Evolutionary conservation across 2,113 vertebrate species (phyloP), one percentile per base, ranked within the genome.

Genomic region (Tychaedon coryphoeus): DNA sequence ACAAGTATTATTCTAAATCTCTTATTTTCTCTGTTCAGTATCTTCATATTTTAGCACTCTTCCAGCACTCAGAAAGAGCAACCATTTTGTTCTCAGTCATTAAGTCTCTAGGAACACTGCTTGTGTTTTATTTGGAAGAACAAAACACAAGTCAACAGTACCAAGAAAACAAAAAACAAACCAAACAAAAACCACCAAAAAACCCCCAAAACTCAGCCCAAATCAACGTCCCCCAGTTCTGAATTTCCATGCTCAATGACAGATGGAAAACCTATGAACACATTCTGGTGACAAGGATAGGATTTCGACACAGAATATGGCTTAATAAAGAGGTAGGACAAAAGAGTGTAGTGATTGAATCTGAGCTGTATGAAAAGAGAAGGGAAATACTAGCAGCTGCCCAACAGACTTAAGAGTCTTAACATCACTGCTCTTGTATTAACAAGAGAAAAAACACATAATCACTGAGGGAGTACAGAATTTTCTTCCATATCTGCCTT

Each of bases 211-310:
- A 24, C 8, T 28, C 33, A 43, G 31, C 2, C 3, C 72, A 65
- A 78, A 20, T 34, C 20, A 33, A 33, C 4, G 1, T 0, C 14
- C 5, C 5, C 3, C 2, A 33, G 2, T 50, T 89, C 42, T n/a
- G 38, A 54, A 67, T 72, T 47, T 84, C 22, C 17, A 9, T 3
- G 29, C 17, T 80, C 6, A 9, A 22, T 36, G 29, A 29, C 25
- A 73, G 61, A 29, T 7, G 7, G n/a, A 70, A 91, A 77, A 42
- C 15, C 10, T 56, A 3, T 29, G 29, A 67, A 58, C 2, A n/a
- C 5, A 15, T 28, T 58, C 53, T 43, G 31, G 18, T 57, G 36
- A 34, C 16, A 76, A 43, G 29, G 7, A 34, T 0, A 62, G 29
- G 67, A 72, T 53, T 92, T 51, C 71, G 70, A 62, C 24, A n/a